Base-by-base conservation (phyloP, 1,140 invertebrate species). In the Tetraneura akinire region DNA sequence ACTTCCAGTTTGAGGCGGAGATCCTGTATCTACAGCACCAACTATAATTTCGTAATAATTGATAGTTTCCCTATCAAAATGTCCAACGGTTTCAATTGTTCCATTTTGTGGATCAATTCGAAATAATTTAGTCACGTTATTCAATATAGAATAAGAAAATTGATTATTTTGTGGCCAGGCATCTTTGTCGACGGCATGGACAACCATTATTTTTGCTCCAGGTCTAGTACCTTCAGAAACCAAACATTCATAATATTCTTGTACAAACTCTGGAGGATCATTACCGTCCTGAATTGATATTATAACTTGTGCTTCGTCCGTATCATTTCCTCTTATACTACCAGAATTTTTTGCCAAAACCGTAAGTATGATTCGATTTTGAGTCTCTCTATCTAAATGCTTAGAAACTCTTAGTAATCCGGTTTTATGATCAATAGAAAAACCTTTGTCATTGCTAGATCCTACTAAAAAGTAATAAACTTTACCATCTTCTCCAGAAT, bases 311-410 rank as follows among this genome's bases (percentile, higher is more conserved):
- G 96, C 96, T 85, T 96, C 94, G 85, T 98, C 96, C 0, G 95
- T 97, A 84, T 98, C 96, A 86, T 98, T 97, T 11, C 95, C 95
- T 55, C 92, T 88, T 81, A 98, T 96, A 37, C 94, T 93, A 11
- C 96, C 96, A 60, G 90, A 90, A 85, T 98, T 98, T 87, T 98
- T 98, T 0, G 96, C 96, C 88, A 98, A 90, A 0, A 97, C 95
- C 0, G 94, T 96, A 8, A 98, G 86, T 1, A 95, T 92, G 3
- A 96, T 94, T 78, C 94, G 88, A 84, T 93, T 95, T 85, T 96
- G 94, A 0, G 94, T 95, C 87, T 98, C 96, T 51, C 96, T 88
- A 84, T 98, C 96, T 64, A 98, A 87, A 82, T 91, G 89, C 53
- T 93, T 87, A 1, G 94, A 91, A 0, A 97, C 93, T 55, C 90